These are phyloP conservation scores for Sinelater perroti DNA, from an alignment of 2,888 invertebrate genomes.

Conservation along the genomic window DNA sequence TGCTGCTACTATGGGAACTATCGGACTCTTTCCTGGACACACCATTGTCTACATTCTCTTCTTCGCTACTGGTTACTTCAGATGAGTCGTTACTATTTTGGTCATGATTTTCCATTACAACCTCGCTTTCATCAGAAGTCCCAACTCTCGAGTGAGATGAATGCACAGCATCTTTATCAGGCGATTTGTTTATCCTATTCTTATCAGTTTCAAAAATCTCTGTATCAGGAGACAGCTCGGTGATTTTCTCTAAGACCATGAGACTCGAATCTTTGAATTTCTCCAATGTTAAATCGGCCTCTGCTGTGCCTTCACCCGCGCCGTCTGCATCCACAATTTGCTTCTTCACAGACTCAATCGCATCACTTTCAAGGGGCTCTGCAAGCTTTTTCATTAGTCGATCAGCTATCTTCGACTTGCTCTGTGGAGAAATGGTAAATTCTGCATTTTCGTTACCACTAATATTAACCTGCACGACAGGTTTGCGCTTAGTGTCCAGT, in stretches of 20 bases:
- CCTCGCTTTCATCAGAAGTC: too few relatives aligned
- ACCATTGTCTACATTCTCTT: constrained; percentile 4
- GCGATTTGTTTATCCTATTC: too few relatives aligned
- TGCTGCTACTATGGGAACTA: background rate
- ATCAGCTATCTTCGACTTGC: constrained; percentile 54
- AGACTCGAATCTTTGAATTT: constrained; percentile 11
- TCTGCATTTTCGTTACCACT: constrained; percentile 43
- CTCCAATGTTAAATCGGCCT: constrained; percentile 16
- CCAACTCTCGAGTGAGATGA: too few relatives aligned
- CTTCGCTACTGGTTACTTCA: constrained; percentile 11
- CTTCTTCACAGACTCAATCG: background rate
- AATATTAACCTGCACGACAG: constrained; percentile 49
- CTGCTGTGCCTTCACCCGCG: background rate
- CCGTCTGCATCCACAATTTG: background rate
- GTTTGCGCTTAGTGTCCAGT: constrained; percentile 41
- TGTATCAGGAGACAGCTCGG: constrained; percentile 23
- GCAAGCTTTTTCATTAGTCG: constrained; percentile 54
- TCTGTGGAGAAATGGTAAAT: constrained; percentile 49
- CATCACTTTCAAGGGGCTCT: constrained; percentile 33
- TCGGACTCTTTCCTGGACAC: background rate
- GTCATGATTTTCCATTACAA: too few relatives aligned
- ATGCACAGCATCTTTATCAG: background rate
- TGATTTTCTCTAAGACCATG: constrained; percentile 24
- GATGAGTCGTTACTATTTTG: background rate
- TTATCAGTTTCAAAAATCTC: constrained; percentile 31